phyloP scores from a whole-genome alignment of 2,888 invertebrate species.

The Ophraella communa region DNA sequence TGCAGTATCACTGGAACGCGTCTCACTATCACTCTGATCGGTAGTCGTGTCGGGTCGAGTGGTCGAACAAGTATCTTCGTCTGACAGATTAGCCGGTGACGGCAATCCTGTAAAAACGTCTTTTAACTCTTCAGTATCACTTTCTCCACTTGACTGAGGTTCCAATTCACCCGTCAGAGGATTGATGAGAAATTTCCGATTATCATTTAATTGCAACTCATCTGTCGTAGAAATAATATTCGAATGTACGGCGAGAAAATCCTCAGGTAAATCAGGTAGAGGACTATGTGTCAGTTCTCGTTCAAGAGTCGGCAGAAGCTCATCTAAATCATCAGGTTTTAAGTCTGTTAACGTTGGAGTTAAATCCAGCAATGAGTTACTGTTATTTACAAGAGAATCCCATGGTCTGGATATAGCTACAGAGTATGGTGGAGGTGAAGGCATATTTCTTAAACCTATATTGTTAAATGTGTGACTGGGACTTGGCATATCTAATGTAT shows the following conservation, averaged over 20 bases:
- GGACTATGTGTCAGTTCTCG: constrained; percentile 65
- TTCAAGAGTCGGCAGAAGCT: constrained; percentile 68
- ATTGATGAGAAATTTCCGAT: constrained; percentile 85
- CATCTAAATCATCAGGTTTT: constrained; percentile 67
- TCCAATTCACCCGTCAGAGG: constrained; percentile 88
- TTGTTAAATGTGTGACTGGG: constrained; percentile 27
- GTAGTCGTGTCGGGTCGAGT: constrained; percentile 59
- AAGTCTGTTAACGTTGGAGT: constrained; percentile 58
- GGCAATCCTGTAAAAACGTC: constrained; percentile 57
- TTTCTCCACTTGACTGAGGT: constrained; percentile 73
- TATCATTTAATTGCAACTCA: constrained; percentile 63
- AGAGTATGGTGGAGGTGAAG: constrained; percentile 50
- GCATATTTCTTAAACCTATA: constrained; percentile 37
- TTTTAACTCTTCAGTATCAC: constrained; percentile 60
- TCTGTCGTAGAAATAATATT: constrained; percentile 31
- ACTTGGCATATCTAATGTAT: constrained; percentile 9
- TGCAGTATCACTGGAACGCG: constrained; percentile 49
- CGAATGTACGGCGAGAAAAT: constrained; percentile 47
- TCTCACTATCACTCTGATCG: constrained; percentile 58
- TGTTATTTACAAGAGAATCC: constrained; percentile 43
- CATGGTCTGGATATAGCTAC: constrained; percentile 48
- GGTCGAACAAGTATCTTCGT: constrained; percentile 67
- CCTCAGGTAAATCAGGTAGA: constrained; percentile 63
- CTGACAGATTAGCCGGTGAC: constrained; percentile 56
- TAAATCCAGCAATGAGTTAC: constrained; percentile 52